Base-by-base conservation (phyloP, 2,888 invertebrate genomes). In the Quadroppia sp. region DNA sequence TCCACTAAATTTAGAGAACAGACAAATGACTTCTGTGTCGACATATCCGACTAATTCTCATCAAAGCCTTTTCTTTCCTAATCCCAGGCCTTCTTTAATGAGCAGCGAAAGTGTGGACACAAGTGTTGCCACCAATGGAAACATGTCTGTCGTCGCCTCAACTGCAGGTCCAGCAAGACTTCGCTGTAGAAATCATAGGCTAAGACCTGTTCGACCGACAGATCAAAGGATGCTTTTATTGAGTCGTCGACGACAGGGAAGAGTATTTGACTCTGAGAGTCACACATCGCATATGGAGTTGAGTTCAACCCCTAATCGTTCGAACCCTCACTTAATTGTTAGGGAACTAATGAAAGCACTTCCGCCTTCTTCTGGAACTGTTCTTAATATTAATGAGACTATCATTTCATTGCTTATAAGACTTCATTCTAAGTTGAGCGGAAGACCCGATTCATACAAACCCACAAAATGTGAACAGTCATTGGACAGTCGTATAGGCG, bases 381-480 rank as follows among this genome's bases (percentile, higher is more conserved):
- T 59, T n/a, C 59, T 71, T 23, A n/a, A 50, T 50, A 77, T 83
- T 2, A 81, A 81, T 71, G 83, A 84, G 82, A 95, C 93, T 76
- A 90, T 97, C 77, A 88, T 97, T 78, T 93, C 94, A 0, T 84
- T 96, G 71, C 85, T 97, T 59, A 84, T 96, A 72, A 94, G 92
- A 82, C 85, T 95, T 17, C 95, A 97, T 83, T 91, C 92, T 1
- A 93, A 94, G 81, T 85, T 96, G 53, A 90, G 91, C 0, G 92
- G 91, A 0, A 81, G 81, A 76, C 87, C 91, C 11, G 92, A 94
- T 81, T 92, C 92, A 77, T 96, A 90, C 79, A 82, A 82, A 77
- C 83, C 83, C 50, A 3, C 59, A 6, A 59, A 71, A 74, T 82
- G 20, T 76, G 77, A 75, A 76, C 56, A 28, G 40, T 72, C 76